Conservation (phyloP, 2,113 vertebrate genomes). For the Neogobius melanostomus region DNA sequence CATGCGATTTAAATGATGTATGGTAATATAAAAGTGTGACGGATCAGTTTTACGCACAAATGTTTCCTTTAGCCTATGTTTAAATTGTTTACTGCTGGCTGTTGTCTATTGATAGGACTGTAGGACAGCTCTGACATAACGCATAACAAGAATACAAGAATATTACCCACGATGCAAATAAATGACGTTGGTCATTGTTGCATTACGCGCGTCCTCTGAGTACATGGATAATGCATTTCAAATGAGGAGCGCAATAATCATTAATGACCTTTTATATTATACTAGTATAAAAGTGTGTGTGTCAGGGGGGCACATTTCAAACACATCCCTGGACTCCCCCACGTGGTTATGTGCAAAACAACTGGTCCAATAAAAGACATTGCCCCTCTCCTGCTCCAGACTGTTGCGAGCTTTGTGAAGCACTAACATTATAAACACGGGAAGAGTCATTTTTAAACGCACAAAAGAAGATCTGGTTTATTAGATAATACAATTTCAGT, state of each 20-base stretch:
- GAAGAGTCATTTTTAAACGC: neutral
- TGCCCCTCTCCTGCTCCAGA: constrained; percentile 49
- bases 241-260: constrained; percentile 63
- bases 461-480: neutral
- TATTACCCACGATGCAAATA: constrained; percentile 67
- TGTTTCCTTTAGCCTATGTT: neutral
- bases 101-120: constrained; percentile 38
- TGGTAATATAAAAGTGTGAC: neutral
- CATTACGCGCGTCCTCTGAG: constrained; percentile 41
- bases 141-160: constrained; percentile 67
- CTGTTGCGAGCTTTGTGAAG: neutral
- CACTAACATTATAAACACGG: constrained; percentile 12
- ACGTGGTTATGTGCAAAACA: constrained; percentile 83
- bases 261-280: constrained; percentile 58
- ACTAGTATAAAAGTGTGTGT: constrained; percentile 58
- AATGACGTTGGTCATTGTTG: constrained; percentile 42
- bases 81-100: neutral
- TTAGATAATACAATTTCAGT: neutral
- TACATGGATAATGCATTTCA: constrained; percentile 66
- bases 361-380: constrained; percentile 74
- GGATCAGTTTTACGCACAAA: neutral
- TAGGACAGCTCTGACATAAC: neutral
- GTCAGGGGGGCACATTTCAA: constrained; percentile 45
- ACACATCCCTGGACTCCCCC: constrained; percentile 81
- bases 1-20: neutral